Evolutionary conservation across 2,888 invertebrate species (phyloP).

Genomic region (Polyommatus iphigenia): DNA sequence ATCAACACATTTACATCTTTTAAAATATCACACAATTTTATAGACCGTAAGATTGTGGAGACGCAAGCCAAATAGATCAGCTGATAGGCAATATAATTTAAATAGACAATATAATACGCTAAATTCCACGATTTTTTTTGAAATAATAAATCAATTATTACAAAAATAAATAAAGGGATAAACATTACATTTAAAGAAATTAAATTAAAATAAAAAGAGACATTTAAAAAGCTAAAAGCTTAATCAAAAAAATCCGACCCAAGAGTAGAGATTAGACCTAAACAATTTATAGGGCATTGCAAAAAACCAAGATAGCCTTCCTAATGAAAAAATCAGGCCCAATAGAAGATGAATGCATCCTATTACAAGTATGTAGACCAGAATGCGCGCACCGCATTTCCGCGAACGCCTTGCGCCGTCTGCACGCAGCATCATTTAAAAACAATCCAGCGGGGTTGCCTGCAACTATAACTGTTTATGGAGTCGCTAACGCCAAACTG

Average conservation of each 20-base stretch:
- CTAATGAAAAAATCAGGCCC: background rate
- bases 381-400: conserved; percentile 42
- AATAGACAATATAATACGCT: too few relatives aligned
- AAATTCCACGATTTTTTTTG: too few relatives aligned
- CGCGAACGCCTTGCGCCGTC: conserved; percentile 48
- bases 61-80: background rate
- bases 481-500: conserved; percentile 70
- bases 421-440: conserved; percentile 63
- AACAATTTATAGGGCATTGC: too few relatives aligned
- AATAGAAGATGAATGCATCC: conserved; percentile 12
- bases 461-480: conserved; percentile 75
- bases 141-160: too few relatives aligned
- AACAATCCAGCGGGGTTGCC: conserved; percentile 77
- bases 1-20: background rate
- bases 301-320: too few relatives aligned
- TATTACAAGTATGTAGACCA: background rate
- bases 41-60: background rate
- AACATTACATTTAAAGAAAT: too few relatives aligned
- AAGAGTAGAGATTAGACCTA: too few relatives aligned
- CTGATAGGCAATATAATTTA: background rate
- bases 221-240: too few relatives aligned
- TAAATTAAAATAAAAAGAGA: too few relatives aligned
- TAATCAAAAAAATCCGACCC: too few relatives aligned
- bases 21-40: conserved; percentile 6
- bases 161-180: too few relatives aligned